Evolutionary conservation across 2,113 vertebrate genomes (phyloP), one percentile per base, ranked within the genome.

Genomic region (Crotalus horridus): DNA sequence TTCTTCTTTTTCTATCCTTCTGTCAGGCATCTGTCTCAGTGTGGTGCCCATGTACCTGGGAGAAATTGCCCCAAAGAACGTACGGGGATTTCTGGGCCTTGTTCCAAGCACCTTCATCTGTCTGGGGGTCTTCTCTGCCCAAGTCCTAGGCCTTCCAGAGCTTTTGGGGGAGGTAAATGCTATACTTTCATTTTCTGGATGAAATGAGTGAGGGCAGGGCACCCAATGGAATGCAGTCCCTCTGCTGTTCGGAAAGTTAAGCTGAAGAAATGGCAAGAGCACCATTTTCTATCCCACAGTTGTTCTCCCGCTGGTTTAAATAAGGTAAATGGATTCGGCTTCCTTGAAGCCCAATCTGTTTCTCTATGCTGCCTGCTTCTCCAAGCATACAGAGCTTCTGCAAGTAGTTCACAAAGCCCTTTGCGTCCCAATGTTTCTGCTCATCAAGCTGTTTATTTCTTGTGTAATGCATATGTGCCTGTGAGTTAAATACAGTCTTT

Each of bases 11-110:
- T 54, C 15, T 21, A 43, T 43, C 17, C 33, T 17, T 20, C 7
- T 54, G 1, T 0, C 95, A 99, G 99, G 98, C 23, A 98, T 99
- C 92, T 98, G 97, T 87, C 98, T 99, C 93, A 99, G 98, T 0
- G 98, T 98, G 91, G 98, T 99, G 87, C 99, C 99, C 0, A 99
- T 99, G 98, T 99, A 98, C 95, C 96, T 99, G 33, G 98, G 99
- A 92, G 99, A 99, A 97, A 98, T 99, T 0, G 97, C 98, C 12
- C 99, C 98, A 5, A 99, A 98, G 97, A 98, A 97, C 95, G 95
- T 98, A 23, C 96, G 98, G 9, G 99, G 99, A 6, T 98, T 98
- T 95, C 95, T 99, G 93, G 98, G 98, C 13, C 98, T 99, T 1
- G 86, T 99, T 93, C 98, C 99, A 93, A 98, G 97, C 95, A 98